phyloP scores from a whole-genome alignment of 2,888 invertebrate genomes.

The Carcina quercana region DNA sequence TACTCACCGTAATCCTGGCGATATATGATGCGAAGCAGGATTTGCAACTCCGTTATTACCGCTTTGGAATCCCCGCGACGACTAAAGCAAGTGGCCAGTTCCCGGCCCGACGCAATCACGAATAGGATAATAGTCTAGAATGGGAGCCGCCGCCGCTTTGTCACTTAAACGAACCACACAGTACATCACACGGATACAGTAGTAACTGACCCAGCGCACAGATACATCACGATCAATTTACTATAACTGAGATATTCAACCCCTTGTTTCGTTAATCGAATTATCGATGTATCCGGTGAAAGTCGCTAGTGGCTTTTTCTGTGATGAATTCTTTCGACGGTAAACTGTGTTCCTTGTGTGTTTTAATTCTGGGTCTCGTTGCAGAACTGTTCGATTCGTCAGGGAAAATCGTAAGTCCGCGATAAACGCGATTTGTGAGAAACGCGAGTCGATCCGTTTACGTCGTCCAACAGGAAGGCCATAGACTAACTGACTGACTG shows the following conservation, averaged over 20 bases:
- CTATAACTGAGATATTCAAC: slow-evolving; percentile 39
- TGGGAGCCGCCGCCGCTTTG: slow-evolving; percentile 63
- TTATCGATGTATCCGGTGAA: slow-evolving; percentile 65
- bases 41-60: slow-evolving; percentile 72
- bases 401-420: slow-evolving; percentile 45
- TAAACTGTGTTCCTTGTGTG: slow-evolving; percentile 26
- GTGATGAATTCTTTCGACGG: slow-evolving; percentile 12
- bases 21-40: slow-evolving; percentile 68
- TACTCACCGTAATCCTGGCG: slow-evolving; percentile 70
- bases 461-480: slow-evolving; percentile 37
- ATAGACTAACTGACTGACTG: slow-evolving; percentile 47
- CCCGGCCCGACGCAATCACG: slow-evolving; percentile 64
- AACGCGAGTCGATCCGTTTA: slow-evolving; percentile 24
- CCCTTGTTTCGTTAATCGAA: slow-evolving; percentile 55
- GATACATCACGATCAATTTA: slow-evolving; percentile 49
- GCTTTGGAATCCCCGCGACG: slow-evolving; percentile 67
- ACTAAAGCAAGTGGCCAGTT: slow-evolving; percentile 63
- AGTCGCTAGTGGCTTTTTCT: slow-evolving; percentile 34
- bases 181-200: slow-evolving; percentile 54
- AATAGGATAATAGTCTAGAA: slow-evolving; percentile 67
- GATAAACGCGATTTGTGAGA: slow-evolving; percentile 44
- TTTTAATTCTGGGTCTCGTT: slow-evolving; percentile 27
- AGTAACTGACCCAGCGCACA: slow-evolving; percentile 51
- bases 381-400: slow-evolving; percentile 34
- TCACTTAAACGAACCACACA: slow-evolving; percentile 63